These are phyloP conservation scores for Acridotheres tristis DNA, from an alignment of 2,797 vertebrate genomes.

Conservation along the genomic window DNA sequence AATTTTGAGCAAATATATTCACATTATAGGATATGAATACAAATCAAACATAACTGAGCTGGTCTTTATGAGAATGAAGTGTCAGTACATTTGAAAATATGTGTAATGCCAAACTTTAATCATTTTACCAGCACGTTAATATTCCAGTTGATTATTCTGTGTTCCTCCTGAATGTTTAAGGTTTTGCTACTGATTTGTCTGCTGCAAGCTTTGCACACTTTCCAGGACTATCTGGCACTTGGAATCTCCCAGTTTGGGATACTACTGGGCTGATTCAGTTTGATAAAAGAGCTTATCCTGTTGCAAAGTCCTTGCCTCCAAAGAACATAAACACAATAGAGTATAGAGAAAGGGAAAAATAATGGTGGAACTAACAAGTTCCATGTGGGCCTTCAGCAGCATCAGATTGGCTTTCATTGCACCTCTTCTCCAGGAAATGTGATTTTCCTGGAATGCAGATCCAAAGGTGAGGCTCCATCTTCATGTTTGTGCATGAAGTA, in stretches of 20 bases:
- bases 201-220: neutral
- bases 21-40: constrained; percentile 77
- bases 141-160: constrained; percentile 43
- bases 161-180: constrained; percentile 37
- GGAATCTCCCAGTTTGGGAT: neutral
- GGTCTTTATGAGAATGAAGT: constrained; percentile 78
- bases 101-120: constrained; percentile 69
- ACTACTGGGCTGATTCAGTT: neutral
- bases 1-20: constrained; percentile 79
- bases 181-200: constrained; percentile 27
- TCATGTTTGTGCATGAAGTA: neutral
- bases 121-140: constrained; percentile 69
- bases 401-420: constrained; percentile 1
- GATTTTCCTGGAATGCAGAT: constrained; percentile 31
- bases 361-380: neutral
- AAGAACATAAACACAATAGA: neutral
- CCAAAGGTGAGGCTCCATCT: neutral
- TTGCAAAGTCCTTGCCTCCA: neutral
- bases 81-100: constrained; percentile 76
- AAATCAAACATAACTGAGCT: constrained; percentile 74
- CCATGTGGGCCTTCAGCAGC: neutral
- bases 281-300: neutral
- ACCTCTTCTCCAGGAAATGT: neutral
- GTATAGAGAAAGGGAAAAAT: neutral
- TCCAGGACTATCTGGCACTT: neutral